Conservation (phyloP, 1,140 invertebrate genomes). For the Cydia pomonella region DNA sequence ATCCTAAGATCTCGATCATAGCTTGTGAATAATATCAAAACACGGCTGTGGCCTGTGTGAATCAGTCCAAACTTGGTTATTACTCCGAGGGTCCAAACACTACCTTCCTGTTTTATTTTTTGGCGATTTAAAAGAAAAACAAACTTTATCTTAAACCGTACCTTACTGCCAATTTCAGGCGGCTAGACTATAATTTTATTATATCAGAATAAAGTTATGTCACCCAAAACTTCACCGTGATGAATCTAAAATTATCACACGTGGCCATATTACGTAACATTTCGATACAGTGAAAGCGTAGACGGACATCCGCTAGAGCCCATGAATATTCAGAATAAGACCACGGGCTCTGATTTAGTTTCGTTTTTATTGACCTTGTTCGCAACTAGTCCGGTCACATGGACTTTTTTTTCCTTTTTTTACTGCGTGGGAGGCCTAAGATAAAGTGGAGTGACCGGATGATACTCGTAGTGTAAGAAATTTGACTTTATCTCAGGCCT, state of each 20-base stretch:
- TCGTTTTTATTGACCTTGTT: slow-evolving; percentile 12
- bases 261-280: slow-evolving; percentile 12
- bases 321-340: slow-evolving; percentile 25
- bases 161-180: neutral
- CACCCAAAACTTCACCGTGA: neutral
- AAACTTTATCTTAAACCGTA: no score
- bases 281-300: slow-evolving; percentile 24
- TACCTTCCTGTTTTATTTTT: no score
- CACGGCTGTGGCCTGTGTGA: no score
- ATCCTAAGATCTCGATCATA: no score
- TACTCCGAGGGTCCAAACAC: no score
- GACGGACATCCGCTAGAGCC: slow-evolving; percentile 11
- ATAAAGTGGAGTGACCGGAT: neutral
- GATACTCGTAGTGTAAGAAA: no score
- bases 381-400: neutral
- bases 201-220: neutral
- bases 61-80: no score
- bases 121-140: no score
- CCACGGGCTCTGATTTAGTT: neutral
- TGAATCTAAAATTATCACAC: slow-evolving; percentile 20
- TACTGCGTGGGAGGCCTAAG: neutral
- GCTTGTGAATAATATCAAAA: no score
- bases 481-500: neutral
- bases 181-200: neutral
- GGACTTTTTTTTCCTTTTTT: neutral